Evolutionary conservation across 1,140 invertebrate genomes (phyloP), one percentile per base, ranked within the genome.

Genomic region (Lasaia peninsularis): DNA sequence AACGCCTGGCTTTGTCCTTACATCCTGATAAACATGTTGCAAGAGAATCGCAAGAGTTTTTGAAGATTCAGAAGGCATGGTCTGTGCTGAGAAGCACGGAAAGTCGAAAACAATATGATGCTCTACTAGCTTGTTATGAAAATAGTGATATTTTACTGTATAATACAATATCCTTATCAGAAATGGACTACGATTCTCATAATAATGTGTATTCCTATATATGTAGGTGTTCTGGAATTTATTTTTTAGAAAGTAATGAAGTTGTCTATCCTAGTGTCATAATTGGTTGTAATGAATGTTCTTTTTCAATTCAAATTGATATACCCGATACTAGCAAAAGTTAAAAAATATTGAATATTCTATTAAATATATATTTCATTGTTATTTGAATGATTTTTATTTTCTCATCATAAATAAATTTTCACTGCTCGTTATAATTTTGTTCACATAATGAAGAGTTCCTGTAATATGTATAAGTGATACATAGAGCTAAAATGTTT

Each of bases 221-320:
- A 7, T 94, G 94, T 73, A 89, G 93, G 72, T 94, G 94, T 86
- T 93, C 93, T 44, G 91, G 90, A 20, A 63, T 81, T 60, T 94
- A 94, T 80, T 71, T 75, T n/a, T 81, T 94, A 33, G 54, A 84
- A 20, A 80, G 75, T 56, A 69, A 72, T 58, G 88, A 92, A 52
- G 59, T 90, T 50, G 51, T 73, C 14, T 66, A 88, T 33, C 69
- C 78, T 50, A 81, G 92, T 67, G 82, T 89, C 61, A 63, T 89
- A 8, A 78, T 94, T 54, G 86, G 86, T 34, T 94, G 94, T 82
- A 89, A 91, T 70, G 91, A 93, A 69, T 94, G 93, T 82, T 94
- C 93, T 6, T 91, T 94, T 73, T 81, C 88, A 58, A 91, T 94
- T 63, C 71, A 91, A 71, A 80, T 94, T 24, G 88, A 76, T 86